Evolutionary conservation across 2,797 vertebrate genomes (phyloP), one percentile per base, ranked within the genome.

Genomic region (Chanos chanos): DNA sequence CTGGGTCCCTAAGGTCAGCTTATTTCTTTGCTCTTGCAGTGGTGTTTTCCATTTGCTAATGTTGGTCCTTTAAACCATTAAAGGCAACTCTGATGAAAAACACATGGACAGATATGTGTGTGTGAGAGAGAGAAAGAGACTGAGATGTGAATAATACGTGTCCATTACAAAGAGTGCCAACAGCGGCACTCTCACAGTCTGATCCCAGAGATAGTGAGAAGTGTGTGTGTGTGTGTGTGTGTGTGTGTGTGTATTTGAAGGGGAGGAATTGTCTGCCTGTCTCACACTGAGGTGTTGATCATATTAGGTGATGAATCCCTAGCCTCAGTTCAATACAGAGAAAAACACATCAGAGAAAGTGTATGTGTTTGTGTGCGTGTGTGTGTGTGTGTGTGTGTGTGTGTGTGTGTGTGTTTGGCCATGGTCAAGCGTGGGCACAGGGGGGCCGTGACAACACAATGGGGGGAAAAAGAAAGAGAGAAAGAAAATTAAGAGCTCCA

Each of bases 1-100:
- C n/a, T n/a, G n/a, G n/a, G n/a, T n/a, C n/a, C n/a, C n/a, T n/a
- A n/a, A n/a, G n/a, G n/a, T n/a, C n/a, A n/a, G n/a, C n/a, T n/a
- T n/a, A n/a, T n/a, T n/a, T n/a, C n/a, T n/a, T n/a, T n/a, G n/a
- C n/a, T n/a, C n/a, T n/a, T n/a, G n/a, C n/a, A n/a, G 27, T 28
- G 48, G 15, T 43, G 41, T 36, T 59, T 37, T 18, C 21, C 12
- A 22, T 44, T 27, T 41, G 48, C 66, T 69, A 54, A 69, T 63
- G 66, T 58, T 41, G 27, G n/a, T n/a, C n/a, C n/a, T n/a, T n/a
- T n/a, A n/a, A n/a, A n/a, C n/a, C n/a, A n/a, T n/a, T n/a, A 39
- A 36, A 33, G 51, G 22, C 34, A 57, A 18, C 31, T 51, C 31
- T 27, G 54, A 22, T 53, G 18, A 10, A 53, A 30, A 27, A 31